These are phyloP conservation scores for Hydroisotoma schaefferi DNA, from an alignment of 2,888 invertebrate species.

Conservation along the genomic window DNA sequence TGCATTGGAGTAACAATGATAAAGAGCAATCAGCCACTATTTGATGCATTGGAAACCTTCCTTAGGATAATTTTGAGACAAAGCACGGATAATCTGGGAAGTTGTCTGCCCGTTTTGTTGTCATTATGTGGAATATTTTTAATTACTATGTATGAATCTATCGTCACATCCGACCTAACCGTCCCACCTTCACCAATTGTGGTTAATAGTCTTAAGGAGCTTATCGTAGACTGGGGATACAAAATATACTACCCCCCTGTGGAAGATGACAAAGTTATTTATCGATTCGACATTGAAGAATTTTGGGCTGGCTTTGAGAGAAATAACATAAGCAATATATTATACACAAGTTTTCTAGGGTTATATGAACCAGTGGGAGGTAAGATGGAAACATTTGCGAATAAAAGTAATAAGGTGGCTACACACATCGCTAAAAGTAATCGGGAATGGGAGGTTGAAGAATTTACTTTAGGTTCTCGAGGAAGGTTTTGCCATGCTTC, in stretches of 20 bases:
- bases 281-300: neutral
- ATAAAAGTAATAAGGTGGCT: neutral
- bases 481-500: neutral
- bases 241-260: constrained; percentile 1
- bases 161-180: neutral
- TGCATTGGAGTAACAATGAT: neutral
- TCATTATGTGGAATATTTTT: too few relatives aligned
- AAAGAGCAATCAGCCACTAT: neutral
- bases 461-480: neutral
- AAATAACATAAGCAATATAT: neutral
- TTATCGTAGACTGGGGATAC: neutral
- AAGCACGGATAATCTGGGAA: neutral
- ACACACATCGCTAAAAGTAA: neutral
- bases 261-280: neutral
- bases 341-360: neutral
- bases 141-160: neutral
- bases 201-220: neutral
- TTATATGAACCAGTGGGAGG: neutral
- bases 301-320: neutral
- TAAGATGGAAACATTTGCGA: neutral
- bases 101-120: neutral
- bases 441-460: neutral
- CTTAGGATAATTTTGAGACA: neutral
- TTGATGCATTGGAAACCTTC: neutral
- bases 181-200: neutral